Evolutionary conservation across 2,797 vertebrate species (phyloP).

Genomic region (Clarias laeviceps): DNA sequence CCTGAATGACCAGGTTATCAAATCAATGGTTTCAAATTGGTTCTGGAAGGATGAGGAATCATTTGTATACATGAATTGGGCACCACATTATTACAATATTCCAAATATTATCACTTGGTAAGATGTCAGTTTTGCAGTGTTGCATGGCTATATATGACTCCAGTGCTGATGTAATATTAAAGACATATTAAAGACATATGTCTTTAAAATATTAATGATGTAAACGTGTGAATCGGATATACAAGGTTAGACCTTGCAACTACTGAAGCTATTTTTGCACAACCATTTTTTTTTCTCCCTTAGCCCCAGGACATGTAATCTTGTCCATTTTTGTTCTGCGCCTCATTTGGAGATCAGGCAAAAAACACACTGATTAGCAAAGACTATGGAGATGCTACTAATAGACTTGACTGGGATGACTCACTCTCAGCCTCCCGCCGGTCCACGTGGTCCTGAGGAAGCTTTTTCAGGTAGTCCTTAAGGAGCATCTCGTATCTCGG

Average conservation of each 20-base stretch:
- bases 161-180: neutral
- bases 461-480: constrained; percentile 96
- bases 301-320: neutral
- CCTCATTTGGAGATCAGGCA: neutral
- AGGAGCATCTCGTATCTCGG: constrained; percentile 98
- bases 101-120: neutral
- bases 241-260: neutral
- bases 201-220: neutral
- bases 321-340: neutral
- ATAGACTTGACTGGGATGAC: constrained; percentile 26
- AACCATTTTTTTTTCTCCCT: neutral
- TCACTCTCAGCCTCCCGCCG: constrained; percentile 90
- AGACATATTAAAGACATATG: neutral
- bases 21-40: too few relatives aligned
- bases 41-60: neutral
- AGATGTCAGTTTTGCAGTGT: neutral
- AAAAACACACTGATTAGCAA: neutral
- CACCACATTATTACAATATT: neutral
- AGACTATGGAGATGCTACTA: neutral
- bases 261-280: neutral
- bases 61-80: neutral
- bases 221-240: neutral
- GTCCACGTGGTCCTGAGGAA: constrained; percentile 88
- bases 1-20: too few relatives aligned
- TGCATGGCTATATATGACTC: neutral